Conservation (phyloP, 1,140 invertebrate genomes). For the Gerris buenoi region DNA sequence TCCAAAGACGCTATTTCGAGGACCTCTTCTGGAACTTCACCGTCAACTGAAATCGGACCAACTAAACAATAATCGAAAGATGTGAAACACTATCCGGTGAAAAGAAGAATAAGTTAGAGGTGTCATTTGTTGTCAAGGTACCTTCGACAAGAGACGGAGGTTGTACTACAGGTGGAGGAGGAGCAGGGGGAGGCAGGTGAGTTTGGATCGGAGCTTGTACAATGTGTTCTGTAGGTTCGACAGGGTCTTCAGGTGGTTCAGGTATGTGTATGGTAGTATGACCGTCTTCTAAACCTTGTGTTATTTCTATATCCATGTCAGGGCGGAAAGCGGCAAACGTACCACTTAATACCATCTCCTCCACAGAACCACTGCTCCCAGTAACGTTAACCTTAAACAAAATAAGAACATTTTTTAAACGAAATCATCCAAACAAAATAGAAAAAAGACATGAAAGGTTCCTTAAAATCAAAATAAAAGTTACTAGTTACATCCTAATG, state of each 20-base stretch:
- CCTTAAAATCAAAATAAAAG: too few relatives aligned
- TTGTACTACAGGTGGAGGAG: not conserved
- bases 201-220: not conserved
- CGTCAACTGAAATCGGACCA: constrained; percentile 15
- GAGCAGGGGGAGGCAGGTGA: not conserved
- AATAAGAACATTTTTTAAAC: not conserved
- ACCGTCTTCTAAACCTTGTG: not conserved
- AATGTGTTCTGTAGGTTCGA: too few relatives aligned
- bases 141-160: not conserved
- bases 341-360: not conserved
- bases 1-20: constrained; percentile 36
- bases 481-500: too few relatives aligned
- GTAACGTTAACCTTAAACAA: not conserved
- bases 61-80: too few relatives aligned
- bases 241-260: not conserved
- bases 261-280: not conserved
- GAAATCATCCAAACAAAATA: not conserved
- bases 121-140: too few relatives aligned
- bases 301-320: not conserved
- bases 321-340: not conserved
- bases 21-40: constrained; percentile 29
- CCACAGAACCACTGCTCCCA: not conserved
- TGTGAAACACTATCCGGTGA: too few relatives aligned
- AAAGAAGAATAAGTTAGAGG: too few relatives aligned
- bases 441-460: too few relatives aligned